These are phyloP conservation scores for Neuroscelio doddi DNA, from an alignment of 2,888 invertebrate genomes.

Conservation along the genomic window DNA sequence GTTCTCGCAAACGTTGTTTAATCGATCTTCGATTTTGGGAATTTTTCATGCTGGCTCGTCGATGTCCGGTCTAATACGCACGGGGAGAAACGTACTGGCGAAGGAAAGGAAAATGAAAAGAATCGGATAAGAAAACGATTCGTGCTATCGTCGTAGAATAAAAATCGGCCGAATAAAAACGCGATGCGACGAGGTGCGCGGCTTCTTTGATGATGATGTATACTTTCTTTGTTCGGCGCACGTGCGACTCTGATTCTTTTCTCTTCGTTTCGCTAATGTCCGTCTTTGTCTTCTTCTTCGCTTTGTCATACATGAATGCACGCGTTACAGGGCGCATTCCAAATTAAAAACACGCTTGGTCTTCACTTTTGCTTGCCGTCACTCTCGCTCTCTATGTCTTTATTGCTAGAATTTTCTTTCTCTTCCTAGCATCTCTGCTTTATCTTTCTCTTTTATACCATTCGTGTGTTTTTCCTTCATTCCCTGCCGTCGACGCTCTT, in stretches of 20 bases:
- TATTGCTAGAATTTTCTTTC: constrained; percentile 10
- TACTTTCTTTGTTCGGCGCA: constrained; percentile 49
- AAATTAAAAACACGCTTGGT: constrained; percentile 33
- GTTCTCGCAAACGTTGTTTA: no score
- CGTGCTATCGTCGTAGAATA: constrained; percentile 53
- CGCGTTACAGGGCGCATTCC: constrained; percentile 34
- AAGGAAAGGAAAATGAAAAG: constrained; percentile 23
- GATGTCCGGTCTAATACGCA: no score
- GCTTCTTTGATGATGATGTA: constrained; percentile 61
- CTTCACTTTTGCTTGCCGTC: constrained; percentile 20
- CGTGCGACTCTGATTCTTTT: constrained; percentile 36
- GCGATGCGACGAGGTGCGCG: constrained; percentile 54
- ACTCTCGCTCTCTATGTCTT: constrained; percentile 28
- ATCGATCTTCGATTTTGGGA: no score
- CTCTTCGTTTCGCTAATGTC: not conserved
- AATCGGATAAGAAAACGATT: constrained; percentile 35
- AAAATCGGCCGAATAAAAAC: constrained; percentile 58
- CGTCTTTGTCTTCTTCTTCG: not conserved
- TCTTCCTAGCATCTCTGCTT: constrained; percentile 5
- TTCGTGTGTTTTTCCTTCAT: constrained; percentile 11
- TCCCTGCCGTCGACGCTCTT: constrained; percentile 38
- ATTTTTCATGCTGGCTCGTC: no score
- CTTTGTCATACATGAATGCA: not conserved
- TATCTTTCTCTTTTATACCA: constrained; percentile 12
- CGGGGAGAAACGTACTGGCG: constrained; percentile 46